These are phyloP conservation scores for Lydus trimaculatus DNA, from an alignment of 2,888 invertebrate genomes.

Conservation along the genomic window DNA sequence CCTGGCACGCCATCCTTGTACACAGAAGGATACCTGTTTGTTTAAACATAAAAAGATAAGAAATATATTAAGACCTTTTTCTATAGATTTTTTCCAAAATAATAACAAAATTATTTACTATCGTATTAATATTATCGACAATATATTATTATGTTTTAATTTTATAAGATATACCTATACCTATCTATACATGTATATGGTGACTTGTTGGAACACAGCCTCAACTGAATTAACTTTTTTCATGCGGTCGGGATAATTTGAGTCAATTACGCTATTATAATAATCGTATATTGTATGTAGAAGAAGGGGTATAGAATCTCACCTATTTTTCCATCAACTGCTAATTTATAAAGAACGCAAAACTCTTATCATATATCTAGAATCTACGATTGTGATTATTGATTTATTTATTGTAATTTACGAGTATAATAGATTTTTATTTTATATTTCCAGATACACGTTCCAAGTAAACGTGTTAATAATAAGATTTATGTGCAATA, in stretches of 20 bases:
- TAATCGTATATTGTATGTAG: slow-evolving; percentile 52
- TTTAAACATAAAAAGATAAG: not conserved
- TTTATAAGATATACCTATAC: not conserved
- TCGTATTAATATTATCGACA: not conserved
- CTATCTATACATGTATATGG: not conserved
- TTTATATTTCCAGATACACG: no score
- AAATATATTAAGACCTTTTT: not conserved
- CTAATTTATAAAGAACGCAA: slow-evolving; percentile 15
- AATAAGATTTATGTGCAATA: no score
- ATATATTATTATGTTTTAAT: not conserved
- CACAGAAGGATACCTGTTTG: not conserved
- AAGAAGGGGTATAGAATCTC: slow-evolving; percentile 43
- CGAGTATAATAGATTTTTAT: no score
- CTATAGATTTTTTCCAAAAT: not conserved
- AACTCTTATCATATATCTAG: no score
- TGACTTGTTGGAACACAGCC: slow-evolving; percentile 50
- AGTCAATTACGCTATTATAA: slow-evolving; percentile 57
- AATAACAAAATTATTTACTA: not conserved
- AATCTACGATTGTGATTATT: no score
- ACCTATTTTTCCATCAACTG: slow-evolving; percentile 35
- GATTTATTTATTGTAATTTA: no score
- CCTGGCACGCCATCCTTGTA: slow-evolving; percentile 35
- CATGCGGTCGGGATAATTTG: slow-evolving; percentile 56
- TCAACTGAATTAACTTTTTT: slow-evolving; percentile 53
- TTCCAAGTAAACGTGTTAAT: no score